Base-by-base conservation (phyloP, 2,113 vertebrate genomes). In the Xenopus borealis region DNA sequence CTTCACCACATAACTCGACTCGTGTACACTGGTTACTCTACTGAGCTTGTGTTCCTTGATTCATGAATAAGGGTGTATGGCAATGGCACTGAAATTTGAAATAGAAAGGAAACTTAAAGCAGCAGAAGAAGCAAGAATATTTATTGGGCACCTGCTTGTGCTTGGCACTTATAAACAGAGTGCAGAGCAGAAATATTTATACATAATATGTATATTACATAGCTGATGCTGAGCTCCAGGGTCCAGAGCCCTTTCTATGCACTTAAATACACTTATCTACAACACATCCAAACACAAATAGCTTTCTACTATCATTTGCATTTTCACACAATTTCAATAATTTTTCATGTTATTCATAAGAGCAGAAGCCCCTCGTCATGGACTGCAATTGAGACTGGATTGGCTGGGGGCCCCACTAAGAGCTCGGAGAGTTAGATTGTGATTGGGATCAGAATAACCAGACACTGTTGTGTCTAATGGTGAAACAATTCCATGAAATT, bases 241-340 rank as follows among this genome's bases (percentile, higher is more conserved):
- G 23, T 27, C 23, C 3, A 3, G 23, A 27, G 3, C 23, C 23
- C 79, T 82, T 84, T 82, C 92, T 94, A 95, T 92, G 89, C 88
- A 95, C 88, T 96, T 97, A 98, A 98, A 98, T 98, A 99, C 89
- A 94, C 85, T 92, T 95, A 93, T 96, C 92, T 95, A 96, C 92
- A 94, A 91, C 94, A 96, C 94, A 89, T 91, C 93, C 96, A 92
- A 94, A 94, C 92, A 89, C 88, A 96, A 89, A 86, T 89, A 88
- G 91, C 91, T 88, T 94, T 92, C 91, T 84, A 82, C 82, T 84
- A 79, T 79, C 88, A 13, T 91, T 91, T 93, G 86, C 82, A 90
- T 86, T 91, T 91, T 92, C 94, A 97, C 95, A 96, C 94, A 87
- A 93, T 81, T 92, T 40, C 6, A 40, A 40, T 40, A 1, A 40